These are phyloP conservation scores for Limnodromus scolopaceus DNA, from an alignment of 2,797 vertebrate genomes.

Conservation along the genomic window DNA sequence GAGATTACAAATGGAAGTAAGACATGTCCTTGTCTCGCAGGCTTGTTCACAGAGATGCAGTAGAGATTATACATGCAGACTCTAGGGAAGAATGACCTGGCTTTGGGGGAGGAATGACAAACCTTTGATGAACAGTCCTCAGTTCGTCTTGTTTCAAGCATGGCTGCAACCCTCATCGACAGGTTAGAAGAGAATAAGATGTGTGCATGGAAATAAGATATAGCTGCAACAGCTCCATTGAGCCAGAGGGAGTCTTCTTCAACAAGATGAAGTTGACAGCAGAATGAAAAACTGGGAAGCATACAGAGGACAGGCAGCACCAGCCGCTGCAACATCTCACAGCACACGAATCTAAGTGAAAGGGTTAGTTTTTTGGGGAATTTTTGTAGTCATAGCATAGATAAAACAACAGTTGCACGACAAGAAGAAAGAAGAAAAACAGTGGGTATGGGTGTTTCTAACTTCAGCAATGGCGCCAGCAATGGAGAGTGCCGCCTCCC, in stretches of 20 bases:
- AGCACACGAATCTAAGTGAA: neutral
- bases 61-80: neutral
- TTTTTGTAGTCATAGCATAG: neutral
- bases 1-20: neutral
- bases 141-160: neutral
- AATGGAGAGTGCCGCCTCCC: neutral
- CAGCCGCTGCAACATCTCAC: neutral
- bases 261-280: neutral
- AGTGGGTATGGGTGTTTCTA: neutral
- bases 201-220: neutral
- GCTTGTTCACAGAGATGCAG: neutral
- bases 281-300: neutral
- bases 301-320: neutral
- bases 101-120: neutral
- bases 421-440: neutral
- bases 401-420: neutral
- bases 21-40: neutral
- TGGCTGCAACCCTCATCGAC: neutral
- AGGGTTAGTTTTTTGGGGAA: neutral
- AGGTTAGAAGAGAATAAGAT: neutral
- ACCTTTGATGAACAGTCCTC: neutral
- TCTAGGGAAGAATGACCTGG: neutral
- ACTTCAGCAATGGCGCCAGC: neutral
- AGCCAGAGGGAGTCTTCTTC: neutral
- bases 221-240: neutral